These are phyloP conservation scores for Patella caerulea DNA, from an alignment of 2,888 invertebrate genomes.

Conservation along the genomic window DNA sequence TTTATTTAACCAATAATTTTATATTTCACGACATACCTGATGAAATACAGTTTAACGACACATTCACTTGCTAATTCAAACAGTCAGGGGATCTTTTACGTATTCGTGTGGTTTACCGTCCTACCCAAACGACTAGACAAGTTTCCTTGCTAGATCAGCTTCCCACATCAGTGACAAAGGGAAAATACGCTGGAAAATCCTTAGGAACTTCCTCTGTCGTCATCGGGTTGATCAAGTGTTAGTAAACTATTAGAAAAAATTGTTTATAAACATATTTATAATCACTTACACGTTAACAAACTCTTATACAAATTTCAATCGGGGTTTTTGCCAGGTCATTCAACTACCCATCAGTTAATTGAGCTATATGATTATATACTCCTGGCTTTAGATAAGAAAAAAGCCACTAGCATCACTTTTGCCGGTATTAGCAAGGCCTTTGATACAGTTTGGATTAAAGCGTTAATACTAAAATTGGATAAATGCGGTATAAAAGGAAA, in stretches of 20 bases:
- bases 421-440: slow-evolving; percentile 37
- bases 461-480: slow-evolving; percentile 16
- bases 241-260: slow-evolving; percentile 44
- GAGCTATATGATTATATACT: slow-evolving; percentile 32
- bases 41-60: too few species aligned
- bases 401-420: slow-evolving; percentile 34
- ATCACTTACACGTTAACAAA: slow-evolving; percentile 25
- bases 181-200: too few species aligned
- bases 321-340: slow-evolving; percentile 37
- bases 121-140: too few species aligned
- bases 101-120: too few species aligned
- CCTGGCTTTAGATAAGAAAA: slow-evolving; percentile 24
- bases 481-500: slow-evolving; percentile 14
- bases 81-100: too few species aligned
- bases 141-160: too few species aligned
- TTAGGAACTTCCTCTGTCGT: too few species aligned
- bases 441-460: slow-evolving; percentile 10
- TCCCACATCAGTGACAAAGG: too few species aligned
- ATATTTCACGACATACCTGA: too few species aligned
- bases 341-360: slow-evolving; percentile 41
- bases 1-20: too few species aligned
- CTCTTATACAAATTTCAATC: slow-evolving; percentile 37
- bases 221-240: not conserved
- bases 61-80: too few species aligned
- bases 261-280: slow-evolving; percentile 34